These are phyloP conservation scores for Atethmia centrago DNA, from an alignment of 2,888 invertebrate genomes.

Conservation along the genomic window DNA sequence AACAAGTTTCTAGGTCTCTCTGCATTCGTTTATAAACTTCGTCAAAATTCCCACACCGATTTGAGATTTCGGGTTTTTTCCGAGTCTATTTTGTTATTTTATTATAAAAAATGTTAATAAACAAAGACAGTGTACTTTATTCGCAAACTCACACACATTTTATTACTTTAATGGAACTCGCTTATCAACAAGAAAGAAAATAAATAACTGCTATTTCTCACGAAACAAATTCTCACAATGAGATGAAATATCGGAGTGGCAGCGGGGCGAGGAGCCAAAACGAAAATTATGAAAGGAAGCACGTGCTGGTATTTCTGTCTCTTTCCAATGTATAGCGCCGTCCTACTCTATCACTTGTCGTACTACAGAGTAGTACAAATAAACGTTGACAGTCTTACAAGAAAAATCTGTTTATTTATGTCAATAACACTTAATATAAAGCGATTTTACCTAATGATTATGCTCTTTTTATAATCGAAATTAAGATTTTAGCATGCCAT, in stretches of 20 bases:
- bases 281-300: slow-evolving; percentile 86
- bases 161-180: slow-evolving; percentile 12
- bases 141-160: slow-evolving; percentile 2
- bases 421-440: neutral
- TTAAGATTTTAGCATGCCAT: neutral
- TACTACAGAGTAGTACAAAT: slow-evolving; percentile 59
- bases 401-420: neutral
- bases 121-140: slow-evolving; percentile 24
- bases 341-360: slow-evolving; percentile 65
- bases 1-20: neutral
- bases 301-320: slow-evolving; percentile 83
- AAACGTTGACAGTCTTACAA: slow-evolving; percentile 16
- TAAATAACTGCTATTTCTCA: slow-evolving; percentile 73
- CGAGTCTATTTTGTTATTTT: neutral
- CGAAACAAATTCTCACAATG: slow-evolving; percentile 85
- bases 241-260: slow-evolving; percentile 84
- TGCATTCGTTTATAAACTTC: too few relatives aligned
- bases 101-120: slow-evolving; percentile 23
- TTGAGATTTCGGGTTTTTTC: neutral
- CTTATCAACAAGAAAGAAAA: slow-evolving; percentile 19
- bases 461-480: neutral
- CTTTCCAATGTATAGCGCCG: slow-evolving; percentile 70
- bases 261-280: slow-evolving; percentile 85
- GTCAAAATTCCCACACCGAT: neutral
- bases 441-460: neutral